Percentiles rank a stretch among this genome's conserved stretches.
Conservation (phyloP, 1,140 invertebrate genomes). For the Macrocentrus cingulum region DNA sequence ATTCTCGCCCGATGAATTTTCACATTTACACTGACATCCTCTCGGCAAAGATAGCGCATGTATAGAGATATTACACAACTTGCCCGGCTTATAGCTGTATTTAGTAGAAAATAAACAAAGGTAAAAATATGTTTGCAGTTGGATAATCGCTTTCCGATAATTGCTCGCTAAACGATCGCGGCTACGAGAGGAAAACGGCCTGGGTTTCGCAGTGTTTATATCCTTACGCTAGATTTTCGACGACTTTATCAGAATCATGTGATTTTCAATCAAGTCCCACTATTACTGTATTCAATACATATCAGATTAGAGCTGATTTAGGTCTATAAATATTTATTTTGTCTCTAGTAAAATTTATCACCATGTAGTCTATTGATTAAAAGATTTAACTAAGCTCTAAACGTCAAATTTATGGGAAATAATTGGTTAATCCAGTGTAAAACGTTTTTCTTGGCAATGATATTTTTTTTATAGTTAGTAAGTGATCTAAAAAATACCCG, state of each 20-base stretch:
- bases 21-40: no score
- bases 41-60: no score
- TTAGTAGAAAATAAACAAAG: not conserved
- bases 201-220: not conserved
- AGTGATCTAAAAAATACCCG: no score
- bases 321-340: not conserved
- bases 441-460: no score
- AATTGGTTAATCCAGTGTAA: not conserved
- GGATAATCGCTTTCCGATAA: slow-evolving; percentile 2
- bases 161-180: not conserved
- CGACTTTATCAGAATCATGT: no score
- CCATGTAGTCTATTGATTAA: no score
- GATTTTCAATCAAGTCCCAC: no score
- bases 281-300: no score
- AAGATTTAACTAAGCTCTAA: not conserved
- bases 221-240: not conserved
- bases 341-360: no score
- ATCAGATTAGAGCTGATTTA: not conserved
- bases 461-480: no score
- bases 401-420: not conserved
- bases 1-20: no score
- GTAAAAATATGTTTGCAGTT: not conserved
- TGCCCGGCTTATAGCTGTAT: not conserved
- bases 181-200: not conserved
- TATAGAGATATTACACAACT: no score